Evolutionary conservation across 2,113 vertebrate species (phyloP).

Genomic region (Sciurus niger): DNA sequence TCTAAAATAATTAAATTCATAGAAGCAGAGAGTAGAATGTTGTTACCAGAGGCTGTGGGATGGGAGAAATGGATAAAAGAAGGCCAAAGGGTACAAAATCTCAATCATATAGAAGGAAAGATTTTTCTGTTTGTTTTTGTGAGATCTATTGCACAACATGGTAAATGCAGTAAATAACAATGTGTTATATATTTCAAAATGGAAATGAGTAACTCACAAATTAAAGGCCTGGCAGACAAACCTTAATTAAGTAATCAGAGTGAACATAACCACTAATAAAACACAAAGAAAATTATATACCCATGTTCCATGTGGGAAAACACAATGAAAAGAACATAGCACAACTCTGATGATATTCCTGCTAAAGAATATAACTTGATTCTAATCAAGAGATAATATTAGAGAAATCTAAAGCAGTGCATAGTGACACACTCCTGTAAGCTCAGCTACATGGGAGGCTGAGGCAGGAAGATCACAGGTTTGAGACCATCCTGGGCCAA

Average conservation of each 20-base stretch:
- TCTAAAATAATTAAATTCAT: not conserved
- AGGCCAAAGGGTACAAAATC: too few species aligned
- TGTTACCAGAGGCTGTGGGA: too few species aligned
- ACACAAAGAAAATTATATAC: not conserved
- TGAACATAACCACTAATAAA: not conserved
- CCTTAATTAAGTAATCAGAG: not conserved
- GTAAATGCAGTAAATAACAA: too few species aligned
- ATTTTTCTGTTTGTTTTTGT: too few species aligned
- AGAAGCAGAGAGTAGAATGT: too few species aligned
- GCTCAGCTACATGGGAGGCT: not conserved
- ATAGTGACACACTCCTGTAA: not conserved
- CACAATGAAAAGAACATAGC: not conserved
- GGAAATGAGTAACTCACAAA: not conserved
- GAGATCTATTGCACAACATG: too few species aligned
- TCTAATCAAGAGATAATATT: conserved; percentile 9
- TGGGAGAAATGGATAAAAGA: too few species aligned
- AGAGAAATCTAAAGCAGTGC: not conserved
- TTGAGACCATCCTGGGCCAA: not conserved
- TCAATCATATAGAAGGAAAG: too few species aligned
- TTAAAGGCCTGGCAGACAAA: not conserved
- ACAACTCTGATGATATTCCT: not conserved
- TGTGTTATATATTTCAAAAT: not conserved
- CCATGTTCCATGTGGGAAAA: not conserved
- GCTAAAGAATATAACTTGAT: not conserved
- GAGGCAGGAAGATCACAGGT: not conserved